These are phyloP conservation scores for Merodon equestris DNA, from an alignment of 2,888 invertebrate species.

Conservation along the genomic window DNA sequence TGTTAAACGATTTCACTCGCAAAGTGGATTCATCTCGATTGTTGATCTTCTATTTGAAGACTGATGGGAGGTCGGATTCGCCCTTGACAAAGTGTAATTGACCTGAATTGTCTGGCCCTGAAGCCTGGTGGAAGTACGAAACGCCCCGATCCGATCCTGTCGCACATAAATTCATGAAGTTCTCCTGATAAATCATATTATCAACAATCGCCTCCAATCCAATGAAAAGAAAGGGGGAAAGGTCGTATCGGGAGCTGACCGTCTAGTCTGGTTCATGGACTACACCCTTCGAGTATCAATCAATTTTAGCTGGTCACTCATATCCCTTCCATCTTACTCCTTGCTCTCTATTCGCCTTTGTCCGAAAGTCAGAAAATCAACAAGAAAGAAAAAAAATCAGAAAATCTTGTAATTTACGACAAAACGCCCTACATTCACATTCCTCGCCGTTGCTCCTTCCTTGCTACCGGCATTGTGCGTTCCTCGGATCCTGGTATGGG, in stretches of 20 bases:
- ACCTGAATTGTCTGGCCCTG: not conserved
- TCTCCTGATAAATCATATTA: constrained; percentile 47
- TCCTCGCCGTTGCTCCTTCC: constrained; percentile 28
- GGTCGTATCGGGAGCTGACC: constrained; percentile 13
- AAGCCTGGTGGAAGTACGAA: too few relatives aligned
- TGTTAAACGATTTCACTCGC: constrained; percentile 20
- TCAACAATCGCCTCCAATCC: constrained; percentile 19
- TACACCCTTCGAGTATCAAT: constrained; percentile 55
- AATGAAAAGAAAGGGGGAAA: not conserved
- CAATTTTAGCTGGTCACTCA: constrained; percentile 29
- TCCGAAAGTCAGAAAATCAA: not conserved
- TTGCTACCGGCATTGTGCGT: too few relatives aligned
- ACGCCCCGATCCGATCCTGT: too few relatives aligned
- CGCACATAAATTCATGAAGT: constrained; percentile 44
- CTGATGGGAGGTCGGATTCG: too few relatives aligned
- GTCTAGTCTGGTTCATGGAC: constrained; percentile 54
- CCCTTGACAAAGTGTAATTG: not conserved
- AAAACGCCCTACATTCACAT: constrained; percentile 42
- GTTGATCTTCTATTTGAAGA: constrained; percentile 20
- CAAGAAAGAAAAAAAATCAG: constrained; percentile 4
- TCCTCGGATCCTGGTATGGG: constrained; percentile 13
- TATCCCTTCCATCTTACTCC: too few relatives aligned
- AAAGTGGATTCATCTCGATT: constrained; percentile 29
- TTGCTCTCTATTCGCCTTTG: too few relatives aligned
- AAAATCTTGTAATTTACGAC: constrained; percentile 54